A percentile compares a stretch with the other conserved stretches of the same genome.
phyloP scores from a whole-genome alignment of 2,888 invertebrate species.

The Yponomeuta evonymella region DNA sequence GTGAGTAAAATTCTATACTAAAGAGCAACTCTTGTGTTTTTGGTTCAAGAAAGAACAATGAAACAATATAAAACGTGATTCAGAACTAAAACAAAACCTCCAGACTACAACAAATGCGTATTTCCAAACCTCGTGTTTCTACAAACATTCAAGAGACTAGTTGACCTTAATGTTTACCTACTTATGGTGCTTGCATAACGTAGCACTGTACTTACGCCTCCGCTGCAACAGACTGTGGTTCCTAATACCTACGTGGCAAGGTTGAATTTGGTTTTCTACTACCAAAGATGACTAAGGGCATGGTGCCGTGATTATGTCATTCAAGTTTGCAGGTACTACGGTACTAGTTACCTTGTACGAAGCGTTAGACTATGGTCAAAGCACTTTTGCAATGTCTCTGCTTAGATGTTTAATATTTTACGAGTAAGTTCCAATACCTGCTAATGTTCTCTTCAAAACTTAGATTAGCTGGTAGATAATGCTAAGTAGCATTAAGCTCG shows the following conservation, averaged over 20 bases:
- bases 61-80: background rate
- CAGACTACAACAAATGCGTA: background rate
- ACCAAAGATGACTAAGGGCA: background rate
- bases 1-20: background rate
- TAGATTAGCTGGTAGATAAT: too few species aligned
- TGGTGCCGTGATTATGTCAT: slow-evolving; percentile 4
- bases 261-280: background rate
- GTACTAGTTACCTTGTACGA: background rate
- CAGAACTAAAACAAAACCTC: background rate
- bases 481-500: too few species aligned
- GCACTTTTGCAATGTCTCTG: background rate
- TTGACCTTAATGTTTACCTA: slow-evolving; percentile 10
- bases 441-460: too few species aligned
- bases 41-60: background rate
- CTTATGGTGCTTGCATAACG: slow-evolving; percentile 14
- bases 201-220: background rate
- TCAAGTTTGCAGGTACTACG: slow-evolving; percentile 3
- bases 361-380: background rate
- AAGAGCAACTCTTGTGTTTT: background rate
- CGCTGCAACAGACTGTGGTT: background rate
- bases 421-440: too few species aligned
- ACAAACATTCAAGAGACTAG: slow-evolving; percentile 2
- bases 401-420: too few species aligned
- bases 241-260: background rate
- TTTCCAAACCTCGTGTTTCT: slow-evolving; percentile 3